These are phyloP conservation scores for Venustaconcha ellipsiformis DNA, from an alignment of 1,140 invertebrate species.

Conservation along the genomic window DNA sequence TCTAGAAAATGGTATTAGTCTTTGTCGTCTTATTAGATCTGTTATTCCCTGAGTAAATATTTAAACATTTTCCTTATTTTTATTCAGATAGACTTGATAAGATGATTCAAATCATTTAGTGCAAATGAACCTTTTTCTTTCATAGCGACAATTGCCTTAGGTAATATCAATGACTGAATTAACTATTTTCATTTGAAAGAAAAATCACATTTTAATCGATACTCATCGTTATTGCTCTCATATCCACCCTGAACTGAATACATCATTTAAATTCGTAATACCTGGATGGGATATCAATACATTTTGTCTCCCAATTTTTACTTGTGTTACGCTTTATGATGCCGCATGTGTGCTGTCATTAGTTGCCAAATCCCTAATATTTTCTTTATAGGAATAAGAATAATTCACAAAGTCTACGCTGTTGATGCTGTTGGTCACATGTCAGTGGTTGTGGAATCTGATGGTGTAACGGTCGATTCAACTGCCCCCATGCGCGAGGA, in stretches of 20 bases:
- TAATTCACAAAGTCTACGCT: slow-evolving; percentile 18
- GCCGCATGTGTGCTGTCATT: not conserved
- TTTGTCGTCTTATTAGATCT: no score
- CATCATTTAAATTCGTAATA: not conserved
- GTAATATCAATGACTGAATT: no score
- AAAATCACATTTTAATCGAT: no score
- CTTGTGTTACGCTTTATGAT: not conserved
- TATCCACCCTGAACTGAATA: not conserved
- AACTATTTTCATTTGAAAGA: no score
- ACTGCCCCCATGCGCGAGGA: slow-evolving; percentile 31
- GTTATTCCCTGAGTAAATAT: no score
- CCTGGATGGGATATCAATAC: not conserved
- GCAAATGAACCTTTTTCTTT: no score
- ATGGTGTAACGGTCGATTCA: slow-evolving; percentile 48
- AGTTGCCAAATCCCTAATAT: not conserved
- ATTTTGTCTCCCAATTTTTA: not conserved
- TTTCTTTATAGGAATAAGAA: not conserved
- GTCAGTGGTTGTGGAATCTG: slow-evolving; percentile 39
- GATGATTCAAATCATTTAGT: no score
- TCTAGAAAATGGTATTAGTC: no score
- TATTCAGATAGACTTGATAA: no score
- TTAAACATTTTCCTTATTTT: no score
- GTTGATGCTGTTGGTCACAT: slow-evolving; percentile 40
- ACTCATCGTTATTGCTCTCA: not conserved
- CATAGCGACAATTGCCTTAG: no score